Percentiles rank a stretch among this genome's conserved stretches.
Evolutionary conservation across 2,113 vertebrate species (phyloP).

Genomic region (Antechinus flavipes): DNA sequence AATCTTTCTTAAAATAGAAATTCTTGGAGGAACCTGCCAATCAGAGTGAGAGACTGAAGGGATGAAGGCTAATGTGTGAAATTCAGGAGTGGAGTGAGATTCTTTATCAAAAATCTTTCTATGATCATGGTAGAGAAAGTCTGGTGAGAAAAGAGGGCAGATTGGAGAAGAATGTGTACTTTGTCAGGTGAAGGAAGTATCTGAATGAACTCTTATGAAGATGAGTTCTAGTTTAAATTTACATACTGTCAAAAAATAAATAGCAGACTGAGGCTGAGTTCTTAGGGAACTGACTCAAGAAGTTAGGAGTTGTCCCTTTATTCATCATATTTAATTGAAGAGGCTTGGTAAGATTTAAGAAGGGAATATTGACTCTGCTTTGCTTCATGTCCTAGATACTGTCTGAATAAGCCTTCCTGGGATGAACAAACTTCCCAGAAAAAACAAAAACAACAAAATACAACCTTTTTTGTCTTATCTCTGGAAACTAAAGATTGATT

Average conservation of each 20-base stretch:
- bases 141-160: neutral
- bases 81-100: neutral
- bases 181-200: neutral
- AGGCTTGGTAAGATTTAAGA: slow-evolving; percentile 30
- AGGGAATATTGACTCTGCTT: neutral
- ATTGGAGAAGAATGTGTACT: neutral
- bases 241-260: slow-evolving; percentile 58
- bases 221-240: slow-evolving; percentile 62
- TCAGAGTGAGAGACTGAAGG: neutral
- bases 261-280: neutral
- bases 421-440: slow-evolving; percentile 45
- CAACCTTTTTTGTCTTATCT: slow-evolving; percentile 26
- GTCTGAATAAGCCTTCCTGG: slow-evolving; percentile 40
- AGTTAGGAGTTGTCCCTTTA: neutral
- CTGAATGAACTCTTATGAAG: slow-evolving; percentile 51
- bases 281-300: neutral
- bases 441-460: neutral
- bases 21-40: neutral
- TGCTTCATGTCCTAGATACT: neutral
- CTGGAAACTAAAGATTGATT: slow-evolving; percentile 69
- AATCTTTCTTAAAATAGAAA: neutral
- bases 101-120: neutral
- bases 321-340: slow-evolving; percentile 42
- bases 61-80: neutral
- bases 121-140: neutral